Evolutionary conservation across 2,888 invertebrate genomes (phyloP).

Genomic region (Drosophila parthenogenetica): DNA sequence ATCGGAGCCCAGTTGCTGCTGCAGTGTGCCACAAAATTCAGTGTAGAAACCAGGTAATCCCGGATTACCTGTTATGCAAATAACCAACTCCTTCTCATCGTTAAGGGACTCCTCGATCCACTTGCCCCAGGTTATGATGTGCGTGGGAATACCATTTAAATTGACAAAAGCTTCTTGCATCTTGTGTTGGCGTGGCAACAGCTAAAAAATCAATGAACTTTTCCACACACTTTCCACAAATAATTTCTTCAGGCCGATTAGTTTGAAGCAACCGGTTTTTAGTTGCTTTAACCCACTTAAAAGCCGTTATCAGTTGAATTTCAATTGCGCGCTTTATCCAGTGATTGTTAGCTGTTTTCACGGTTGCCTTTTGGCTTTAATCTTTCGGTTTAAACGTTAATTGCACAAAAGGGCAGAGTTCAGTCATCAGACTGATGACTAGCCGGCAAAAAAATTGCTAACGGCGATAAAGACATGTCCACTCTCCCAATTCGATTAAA

Average conservation of each 20-base stretch:
- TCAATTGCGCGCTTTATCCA: conserved; percentile 51
- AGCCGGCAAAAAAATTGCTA: conserved; percentile 44
- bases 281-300: conserved; percentile 2
- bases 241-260: neutral
- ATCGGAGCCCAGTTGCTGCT: conserved; percentile 85
- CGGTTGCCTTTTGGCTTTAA: conserved; percentile 21
- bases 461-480: conserved; percentile 37
- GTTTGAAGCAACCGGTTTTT: conserved; percentile 66
- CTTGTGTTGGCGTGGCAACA: conserved; percentile 51
- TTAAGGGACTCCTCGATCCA: conserved; percentile 88
- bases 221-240: conserved; percentile 10
- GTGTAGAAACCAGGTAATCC: conserved; percentile 93
- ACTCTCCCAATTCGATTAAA: conserved; percentile 32
- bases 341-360: conserved; percentile 16
- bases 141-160: conserved; percentile 90
- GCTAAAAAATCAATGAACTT: conserved; percentile 42
- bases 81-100: conserved; percentile 87
- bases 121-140: conserved; percentile 90
- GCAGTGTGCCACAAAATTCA: conserved; percentile 89
- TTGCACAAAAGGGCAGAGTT: conserved; percentile 61
- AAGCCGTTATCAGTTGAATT: conserved; percentile 44
- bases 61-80: conserved; percentile 95
- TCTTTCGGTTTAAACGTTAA: conserved; percentile 18
- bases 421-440: conserved; percentile 30
- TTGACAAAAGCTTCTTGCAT: conserved; percentile 85